Evolutionary conservation across 2,888 invertebrate genomes (phyloP).

Genomic region (Limnephilus auricula): DNA sequence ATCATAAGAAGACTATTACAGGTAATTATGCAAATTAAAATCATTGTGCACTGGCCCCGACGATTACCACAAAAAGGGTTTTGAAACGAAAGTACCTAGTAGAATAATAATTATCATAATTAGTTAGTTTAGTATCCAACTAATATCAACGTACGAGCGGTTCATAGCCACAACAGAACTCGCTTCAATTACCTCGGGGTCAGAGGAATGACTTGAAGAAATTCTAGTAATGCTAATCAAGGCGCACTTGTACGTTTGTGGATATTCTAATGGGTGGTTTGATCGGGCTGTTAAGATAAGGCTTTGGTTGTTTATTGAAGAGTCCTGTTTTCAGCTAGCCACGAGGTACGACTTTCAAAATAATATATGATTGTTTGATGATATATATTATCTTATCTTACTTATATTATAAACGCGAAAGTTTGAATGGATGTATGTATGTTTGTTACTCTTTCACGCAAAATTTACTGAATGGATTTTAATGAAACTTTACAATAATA

Average conservation of each 20-base stretch:
- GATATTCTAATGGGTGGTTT: not conserved
- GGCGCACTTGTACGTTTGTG: not conserved
- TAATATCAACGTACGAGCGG: not conserved
- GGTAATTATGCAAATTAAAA: not conserved
- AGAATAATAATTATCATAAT: not conserved
- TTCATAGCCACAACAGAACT: not conserved
- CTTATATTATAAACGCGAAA: too few species aligned
- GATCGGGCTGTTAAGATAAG: not conserved
- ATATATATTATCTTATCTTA: not conserved
- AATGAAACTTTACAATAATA: too few species aligned
- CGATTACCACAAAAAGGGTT: not conserved
- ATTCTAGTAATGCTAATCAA: not conserved
- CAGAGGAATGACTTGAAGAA: not conserved
- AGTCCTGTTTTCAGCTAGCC: not conserved
- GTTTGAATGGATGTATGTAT: too few species aligned
- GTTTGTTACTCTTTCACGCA: too few species aligned
- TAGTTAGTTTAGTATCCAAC: not conserved
- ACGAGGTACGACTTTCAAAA: not conserved
- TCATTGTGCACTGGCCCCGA: not conserved
- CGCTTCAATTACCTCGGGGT: not conserved
- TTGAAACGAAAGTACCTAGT: not conserved
- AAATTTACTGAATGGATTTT: too few species aligned
- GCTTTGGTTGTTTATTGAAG: not conserved
- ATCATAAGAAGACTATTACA: not conserved
- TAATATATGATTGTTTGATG: not conserved